Conservation (phyloP, 1,140 invertebrate species). For the Sitobion miscanthi region DNA sequence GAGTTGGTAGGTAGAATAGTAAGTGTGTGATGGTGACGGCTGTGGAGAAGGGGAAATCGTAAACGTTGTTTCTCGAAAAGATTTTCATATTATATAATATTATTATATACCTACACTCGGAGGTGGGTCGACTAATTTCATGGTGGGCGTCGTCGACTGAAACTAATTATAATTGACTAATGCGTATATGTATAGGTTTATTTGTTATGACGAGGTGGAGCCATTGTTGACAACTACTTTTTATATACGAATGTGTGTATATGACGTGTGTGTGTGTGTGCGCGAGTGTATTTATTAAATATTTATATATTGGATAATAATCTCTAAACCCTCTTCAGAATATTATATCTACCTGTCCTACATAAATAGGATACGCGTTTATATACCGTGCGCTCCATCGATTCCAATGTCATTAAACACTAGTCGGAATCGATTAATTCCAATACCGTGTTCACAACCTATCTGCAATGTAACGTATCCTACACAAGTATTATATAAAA, state of each 20-base stretch:
- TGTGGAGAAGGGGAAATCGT: neutral
- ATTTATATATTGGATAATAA: constrained; percentile 23
- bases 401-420: constrained; percentile 29
- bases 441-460: constrained; percentile 18
- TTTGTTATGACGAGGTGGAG: constrained; percentile 30
- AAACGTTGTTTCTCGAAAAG: neutral
- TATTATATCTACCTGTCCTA: neutral
- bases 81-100: neutral
- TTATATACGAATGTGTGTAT: too few species aligned
- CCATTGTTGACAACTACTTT: constrained; percentile 48
- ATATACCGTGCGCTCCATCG: neutral
- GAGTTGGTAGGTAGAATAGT: neutral
- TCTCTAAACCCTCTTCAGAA: constrained; percentile 32
- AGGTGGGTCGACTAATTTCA: constrained; percentile 40
- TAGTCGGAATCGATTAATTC: constrained; percentile 39
- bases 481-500: neutral
- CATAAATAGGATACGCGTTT: neutral
- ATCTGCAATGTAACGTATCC: neutral
- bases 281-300: neutral
- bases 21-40: neutral
- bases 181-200: constrained; percentile 17
- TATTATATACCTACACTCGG: neutral
- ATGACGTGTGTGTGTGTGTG: too few species aligned
- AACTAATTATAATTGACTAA: constrained; percentile 43
- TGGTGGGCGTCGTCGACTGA: constrained; percentile 39